Base-by-base conservation (phyloP, 2,113 vertebrate genomes). In the Neolamprologus caudopunctatus region DNA sequence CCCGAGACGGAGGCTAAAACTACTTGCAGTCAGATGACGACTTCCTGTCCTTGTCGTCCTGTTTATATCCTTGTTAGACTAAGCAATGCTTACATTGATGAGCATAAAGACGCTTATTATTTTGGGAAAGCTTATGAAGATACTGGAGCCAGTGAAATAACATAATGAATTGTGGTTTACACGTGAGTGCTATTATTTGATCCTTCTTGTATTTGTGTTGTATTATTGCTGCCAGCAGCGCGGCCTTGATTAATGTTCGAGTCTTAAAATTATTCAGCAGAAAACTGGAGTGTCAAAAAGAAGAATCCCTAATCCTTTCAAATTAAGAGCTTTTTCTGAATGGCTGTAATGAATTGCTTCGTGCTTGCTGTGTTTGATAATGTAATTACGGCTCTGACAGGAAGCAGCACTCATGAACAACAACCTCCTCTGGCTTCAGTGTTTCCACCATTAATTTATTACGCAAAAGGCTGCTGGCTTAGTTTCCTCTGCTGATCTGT, bases 301-400 rank as follows among this genome's bases (percentile, higher is more conserved):
- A 73, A 47, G 21, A 73, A 47, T 47, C 21, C 21, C 1, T 73
- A 47, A 73, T 73, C 21, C 68, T 73, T 73, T 73, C 68, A 73
- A 73, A 73, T 47, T 73, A 73, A 47, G 68, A 73, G 68, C 68
- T 42, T 73, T 73, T 73, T 73, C 21, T 45, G 14, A 42, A 73
- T 24, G 7, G 21, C 16, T 73, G 37, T 47, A 47, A 47, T 16
- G 21, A 73, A 73, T 45, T 73, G 68, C 68, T 73, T 73, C 9
- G 14, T 73, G 14, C 21, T 73, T 2, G 21, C 40, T 73, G 40
- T 73, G 68, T 47, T 28, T 73, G 40, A 47, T 47, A 17, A 73
- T 47, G 40, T 47, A 73, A 73, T 73, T 73, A 73, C 9, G 4
- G 68, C 21, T 47, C 40, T 47, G 68, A 73, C 68, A 45, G 21